Conservation (phyloP, 2,888 invertebrate genomes). For the Drosophila austrosaltans region DNA sequence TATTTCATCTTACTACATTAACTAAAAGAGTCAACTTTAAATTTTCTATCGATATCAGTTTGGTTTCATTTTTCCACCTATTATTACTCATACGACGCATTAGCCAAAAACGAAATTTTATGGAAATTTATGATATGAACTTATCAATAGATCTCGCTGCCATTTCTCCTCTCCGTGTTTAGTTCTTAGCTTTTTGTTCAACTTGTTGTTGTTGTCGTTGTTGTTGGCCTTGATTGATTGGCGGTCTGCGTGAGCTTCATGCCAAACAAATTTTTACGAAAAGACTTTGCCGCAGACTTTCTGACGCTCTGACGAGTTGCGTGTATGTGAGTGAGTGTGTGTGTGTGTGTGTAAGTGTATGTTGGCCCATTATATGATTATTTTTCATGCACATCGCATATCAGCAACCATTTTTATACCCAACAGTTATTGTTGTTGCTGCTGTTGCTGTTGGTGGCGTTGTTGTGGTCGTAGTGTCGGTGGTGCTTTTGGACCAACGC, state of each 20-base stretch:
- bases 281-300: slow-evolving; percentile 67
- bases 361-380: slow-evolving; percentile 65
- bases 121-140: slow-evolving; percentile 75
- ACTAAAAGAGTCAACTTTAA: background rate
- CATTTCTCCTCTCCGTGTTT: background rate
- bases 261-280: slow-evolving; percentile 22
- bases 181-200: background rate
- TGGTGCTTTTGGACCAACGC: slow-evolving; percentile 64
- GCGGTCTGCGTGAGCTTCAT: slow-evolving; percentile 68
- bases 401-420: slow-evolving; percentile 48
- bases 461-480: slow-evolving; percentile 37
- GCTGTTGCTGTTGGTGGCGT: slow-evolving; percentile 34
- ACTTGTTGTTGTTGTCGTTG: background rate
- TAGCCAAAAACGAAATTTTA: slow-evolving; percentile 50
- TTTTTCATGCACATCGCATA: slow-evolving; percentile 75
- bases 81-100: slow-evolving; percentile 27
- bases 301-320: slow-evolving; percentile 57
- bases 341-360: slow-evolving; percentile 19
- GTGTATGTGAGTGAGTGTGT: background rate
- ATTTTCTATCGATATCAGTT: background rate
- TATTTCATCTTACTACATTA: no score
- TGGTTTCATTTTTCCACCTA: background rate
- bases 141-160: slow-evolving; percentile 55
- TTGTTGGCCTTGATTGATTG: slow-evolving; percentile 65
- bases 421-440: slow-evolving; percentile 39